Evolutionary conservation across 2,113 vertebrate genomes (phyloP), one percentile per base, ranked within the genome.

Genomic region (Sporophila hypoxantha): DNA sequence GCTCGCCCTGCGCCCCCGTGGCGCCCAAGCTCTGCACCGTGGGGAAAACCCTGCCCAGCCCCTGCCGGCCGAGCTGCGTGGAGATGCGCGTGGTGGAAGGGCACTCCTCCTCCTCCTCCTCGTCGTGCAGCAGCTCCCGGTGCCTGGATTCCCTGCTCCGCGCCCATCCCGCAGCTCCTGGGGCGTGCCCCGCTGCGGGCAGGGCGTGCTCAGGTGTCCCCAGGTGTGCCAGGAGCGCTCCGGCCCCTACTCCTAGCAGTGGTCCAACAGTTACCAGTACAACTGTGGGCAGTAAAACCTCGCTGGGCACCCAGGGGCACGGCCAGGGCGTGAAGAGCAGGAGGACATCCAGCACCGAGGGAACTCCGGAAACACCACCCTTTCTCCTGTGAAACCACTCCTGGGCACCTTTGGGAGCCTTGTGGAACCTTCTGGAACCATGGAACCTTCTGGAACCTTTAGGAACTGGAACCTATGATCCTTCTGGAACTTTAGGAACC

Each of bases 251-350:
- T 91, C 91, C 1, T 95, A 92, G 79, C 89, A 95, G 76, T 95
- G 94, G 94, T 85, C 67, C 71, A 79, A 91, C 2, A 89, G 71
- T 32, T 94, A 92, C 79, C 79, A 90, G 32, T 94, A 95, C 82
- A 86, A 46, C 5, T 92, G 85, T 0, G 89, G 78, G 50, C 87
- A 83, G 1, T 67, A 26, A 5, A 36, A 91, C 3, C 39, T 11
- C 34, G 4, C 3, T 0, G 2, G 37, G 12, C 4, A 19, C 27
- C 49, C 23, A 2, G 27, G n/a, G 44, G 23, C 12, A 3, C 8
- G 4, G 4, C 14, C 14, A 5, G 50, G 65, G 0, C 1, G 10
- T 32, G 73, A 26, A 32, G 47, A 74, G 42, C 42, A 14, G 21
- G 56, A 77, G 69, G 34, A 29, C 17, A 1, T 6, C 62, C 37